A percentile compares a stretch with the other conserved stretches of the same genome.
Evolutionary conservation across 2,888 invertebrate species (phyloP).

Genomic region (Drosophila bunnanda): DNA sequence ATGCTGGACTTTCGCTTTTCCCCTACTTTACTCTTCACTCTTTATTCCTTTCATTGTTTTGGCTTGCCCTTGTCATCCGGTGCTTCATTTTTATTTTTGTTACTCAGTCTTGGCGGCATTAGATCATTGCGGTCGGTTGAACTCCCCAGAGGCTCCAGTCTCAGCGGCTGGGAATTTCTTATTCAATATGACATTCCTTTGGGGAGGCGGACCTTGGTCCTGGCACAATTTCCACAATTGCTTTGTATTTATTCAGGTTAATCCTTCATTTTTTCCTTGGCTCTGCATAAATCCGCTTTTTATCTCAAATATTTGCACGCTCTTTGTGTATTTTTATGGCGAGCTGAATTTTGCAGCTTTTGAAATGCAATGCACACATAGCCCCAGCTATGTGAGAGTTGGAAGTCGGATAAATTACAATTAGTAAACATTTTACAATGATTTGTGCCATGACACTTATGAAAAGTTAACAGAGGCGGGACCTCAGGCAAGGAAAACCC

Average conservation of each 20-base stretch:
- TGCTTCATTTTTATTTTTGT: slow-evolving; percentile 44
- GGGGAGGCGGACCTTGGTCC: slow-evolving; percentile 35
- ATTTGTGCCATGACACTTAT: slow-evolving; percentile 40
- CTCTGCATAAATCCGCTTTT: slow-evolving; percentile 54
- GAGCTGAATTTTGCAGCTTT: slow-evolving; percentile 28
- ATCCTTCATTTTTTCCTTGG: slow-evolving; percentile 56
- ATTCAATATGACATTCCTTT: slow-evolving; percentile 63
- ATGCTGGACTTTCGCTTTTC: slow-evolving; percentile 5
- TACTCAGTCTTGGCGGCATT: slow-evolving; percentile 58
- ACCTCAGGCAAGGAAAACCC: not conserved
- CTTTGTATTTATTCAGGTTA: slow-evolving; percentile 80
- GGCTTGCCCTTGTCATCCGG: slow-evolving; percentile 57
- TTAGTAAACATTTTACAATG: slow-evolving; percentile 46
- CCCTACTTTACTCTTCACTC: slow-evolving; percentile 28
- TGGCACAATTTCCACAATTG: slow-evolving; percentile 71
- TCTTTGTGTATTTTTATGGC: slow-evolving; percentile 63
- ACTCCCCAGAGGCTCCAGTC: slow-evolving; percentile 33
- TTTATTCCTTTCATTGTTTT: slow-evolving; percentile 67
- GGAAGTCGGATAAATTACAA: slow-evolving; percentile 46
- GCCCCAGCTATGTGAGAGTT: slow-evolving; percentile 28
- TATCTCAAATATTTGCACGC: slow-evolving; percentile 66
- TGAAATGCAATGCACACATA: slow-evolving; percentile 52
- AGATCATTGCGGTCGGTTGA: slow-evolving; percentile 76
- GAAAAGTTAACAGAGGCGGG: slow-evolving; percentile 29
- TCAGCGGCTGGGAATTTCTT: slow-evolving; percentile 41